These are phyloP conservation scores for Mergus octosetaceus DNA, from an alignment of 2,797 vertebrate genomes.

Conservation along the genomic window DNA sequence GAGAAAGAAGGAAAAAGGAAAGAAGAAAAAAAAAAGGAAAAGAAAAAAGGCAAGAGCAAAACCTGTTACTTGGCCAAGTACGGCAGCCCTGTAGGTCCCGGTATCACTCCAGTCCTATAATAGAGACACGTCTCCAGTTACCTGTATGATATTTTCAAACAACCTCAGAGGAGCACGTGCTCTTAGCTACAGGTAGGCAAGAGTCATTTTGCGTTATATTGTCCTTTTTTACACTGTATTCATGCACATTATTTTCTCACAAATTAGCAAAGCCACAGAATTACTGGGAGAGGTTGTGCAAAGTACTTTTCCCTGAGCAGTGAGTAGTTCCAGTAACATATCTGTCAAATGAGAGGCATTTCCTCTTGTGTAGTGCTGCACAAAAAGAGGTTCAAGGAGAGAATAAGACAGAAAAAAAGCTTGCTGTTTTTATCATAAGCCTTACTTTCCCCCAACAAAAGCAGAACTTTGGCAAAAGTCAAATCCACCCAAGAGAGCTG, in stretches of 20 bases:
- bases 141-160: too few relatives aligned
- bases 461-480: background rate
- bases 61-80: background rate
- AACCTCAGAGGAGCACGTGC: background rate
- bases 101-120: background rate
- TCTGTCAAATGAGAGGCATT: background rate
- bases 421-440: background rate
- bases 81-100: background rate
- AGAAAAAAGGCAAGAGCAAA: background rate
- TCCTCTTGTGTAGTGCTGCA: background rate
- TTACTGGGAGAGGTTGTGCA: background rate
- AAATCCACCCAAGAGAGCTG: background rate
- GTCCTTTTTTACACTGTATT: background rate
- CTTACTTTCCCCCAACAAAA: background rate
- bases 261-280: background rate
- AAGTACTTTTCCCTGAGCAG: background rate
- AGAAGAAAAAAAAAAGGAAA: background rate
- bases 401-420: background rate
- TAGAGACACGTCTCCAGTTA: accelerated
- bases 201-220: background rate
- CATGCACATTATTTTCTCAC: background rate
- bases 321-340: accelerated
- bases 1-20: background rate
- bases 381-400: background rate
- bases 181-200: accelerated